phyloP scores from a whole-genome alignment of 2,888 invertebrate species.

The Apotomis turbidana region DNA sequence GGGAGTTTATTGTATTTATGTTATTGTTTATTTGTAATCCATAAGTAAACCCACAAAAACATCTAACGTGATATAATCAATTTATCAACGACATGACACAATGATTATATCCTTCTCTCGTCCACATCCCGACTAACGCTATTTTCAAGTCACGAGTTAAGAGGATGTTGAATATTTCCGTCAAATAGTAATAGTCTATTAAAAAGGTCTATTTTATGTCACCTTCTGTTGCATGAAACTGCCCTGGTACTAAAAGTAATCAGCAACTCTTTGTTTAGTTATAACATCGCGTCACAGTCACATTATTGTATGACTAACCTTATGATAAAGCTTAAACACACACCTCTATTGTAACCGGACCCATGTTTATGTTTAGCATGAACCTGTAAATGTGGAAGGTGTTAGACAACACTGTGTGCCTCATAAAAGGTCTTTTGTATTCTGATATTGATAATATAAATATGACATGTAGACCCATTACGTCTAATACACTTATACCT shows the following conservation, averaged over 20 bases:
- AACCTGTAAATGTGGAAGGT: slow-evolving; percentile 32
- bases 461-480: neutral
- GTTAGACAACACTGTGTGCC: slow-evolving; percentile 11
- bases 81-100: slow-evolving; percentile 23
- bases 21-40: no score
- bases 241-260: neutral
- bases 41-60: neutral
- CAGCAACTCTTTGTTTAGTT: neutral
- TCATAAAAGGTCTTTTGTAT: slow-evolving; percentile 32
- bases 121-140: slow-evolving; percentile 20
- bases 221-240: neutral
- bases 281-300: slow-evolving; percentile 14
- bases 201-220: neutral
- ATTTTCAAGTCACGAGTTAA: slow-evolving; percentile 19
- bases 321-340: slow-evolving; percentile 21
- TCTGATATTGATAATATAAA: slow-evolving; percentile 11
- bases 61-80: slow-evolving; percentile 13
- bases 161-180: slow-evolving; percentile 28
- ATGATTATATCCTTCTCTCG: slow-evolving; percentile 19
- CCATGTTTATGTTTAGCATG: slow-evolving; percentile 35
- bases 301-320: slow-evolving; percentile 27
- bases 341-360: slow-evolving; percentile 27
- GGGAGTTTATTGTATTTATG: no score
- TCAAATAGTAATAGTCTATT: slow-evolving; percentile 9
- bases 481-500: neutral